Base-by-base conservation (phyloP, 2,113 vertebrate genomes). In the Scortum barcoo region DNA sequence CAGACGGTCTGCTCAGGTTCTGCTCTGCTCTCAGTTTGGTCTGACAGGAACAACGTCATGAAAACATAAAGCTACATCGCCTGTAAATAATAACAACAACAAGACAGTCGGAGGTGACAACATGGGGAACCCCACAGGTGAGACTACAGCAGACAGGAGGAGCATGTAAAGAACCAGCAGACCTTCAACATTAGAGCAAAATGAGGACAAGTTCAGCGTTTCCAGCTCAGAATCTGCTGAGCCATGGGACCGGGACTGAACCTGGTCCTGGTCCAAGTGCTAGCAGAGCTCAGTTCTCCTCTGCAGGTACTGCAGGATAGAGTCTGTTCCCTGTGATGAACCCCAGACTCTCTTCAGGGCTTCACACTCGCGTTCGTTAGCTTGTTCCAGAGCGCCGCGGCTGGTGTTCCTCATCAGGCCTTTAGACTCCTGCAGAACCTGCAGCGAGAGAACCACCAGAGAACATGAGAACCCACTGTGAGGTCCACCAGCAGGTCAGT, bases 341-440 rank as follows among this genome's bases (percentile, higher is more conserved):
- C 97, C 97, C 98, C 98, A 99, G 73, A 99, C 96, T 77, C 97
- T 97, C 95, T 97, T 98, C 79, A 99, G 90, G 14, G 96, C 96
- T 88, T 99, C 97, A 72, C 97, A 99, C 86, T 99, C 98, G 0
- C 96, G 96, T 92, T 99, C 98, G 2, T 99, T 99, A 51, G 97
- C 96, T 90, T 98, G 97, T 74, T 99, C 98, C 87, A 99, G 92
- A 63, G 97, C 96, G 58, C 93, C 68, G 78, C 96, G 96, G 95
- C 96, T 97, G 84, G 95, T 94, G 84, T 95, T 98, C 80, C 98
- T 96, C 86, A 99, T 96, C 67, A 99, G 93, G 48, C 96, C 96
- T 95, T 99, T 99, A 80, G 98, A 99, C 90, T 99, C 98, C 86
- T 96, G 95, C 87, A 99, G 96, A 82, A 99, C 98, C 98, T 99